Base-by-base conservation (phyloP, 23 tunicate species). In the Clavelina lepadiformis region DNA sequence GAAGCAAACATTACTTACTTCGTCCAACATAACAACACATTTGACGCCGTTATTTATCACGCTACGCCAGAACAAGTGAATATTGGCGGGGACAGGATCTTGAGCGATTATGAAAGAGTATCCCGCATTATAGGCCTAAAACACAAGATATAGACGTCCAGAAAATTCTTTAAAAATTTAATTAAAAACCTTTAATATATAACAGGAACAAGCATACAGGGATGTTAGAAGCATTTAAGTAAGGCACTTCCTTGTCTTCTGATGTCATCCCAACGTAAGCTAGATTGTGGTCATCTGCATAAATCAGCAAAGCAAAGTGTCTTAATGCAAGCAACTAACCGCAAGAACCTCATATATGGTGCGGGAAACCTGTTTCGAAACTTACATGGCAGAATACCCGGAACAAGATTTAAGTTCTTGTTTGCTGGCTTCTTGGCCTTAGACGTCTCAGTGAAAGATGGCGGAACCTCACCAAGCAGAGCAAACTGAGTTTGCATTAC, bases 21-120 rank as follows among this genome's bases (percentile, higher is more conserved):
- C 64, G n/a, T 33, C 76, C 6, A 70, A 21, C 76, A 70, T 70
- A 33, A 70, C 64, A 8, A 70, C 38, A 27, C 76, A 70, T 13
- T 23, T 33, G 51, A 70, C 56, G 33, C 11, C 33, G 64, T 70
- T 55, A 52, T 70, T 52, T 1, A 54, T 33, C 2, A 70, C 28
- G 51, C 76, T 34, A 5, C 76, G 50, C 76, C 76, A 70, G 46
- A 70, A 70, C 50, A 56, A 31, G 64, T 70, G 15, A 5, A 54
- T 56, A 47, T 54, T 70, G 38, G 31, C 33, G 22, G 61, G 46
- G 2, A 27, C 27, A 1, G 76, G 76, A 34, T 54, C 30, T 37
- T 70, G 76, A 11, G 76, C 76, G 3, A 56, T 52, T 0, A 70
- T 70, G 52, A 51, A 55, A 52, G 35, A 70, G 31, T 19, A 35